phyloP scores from a whole-genome alignment of 2,888 invertebrate genomes.

The Dicyrtoma fusca region DNA sequence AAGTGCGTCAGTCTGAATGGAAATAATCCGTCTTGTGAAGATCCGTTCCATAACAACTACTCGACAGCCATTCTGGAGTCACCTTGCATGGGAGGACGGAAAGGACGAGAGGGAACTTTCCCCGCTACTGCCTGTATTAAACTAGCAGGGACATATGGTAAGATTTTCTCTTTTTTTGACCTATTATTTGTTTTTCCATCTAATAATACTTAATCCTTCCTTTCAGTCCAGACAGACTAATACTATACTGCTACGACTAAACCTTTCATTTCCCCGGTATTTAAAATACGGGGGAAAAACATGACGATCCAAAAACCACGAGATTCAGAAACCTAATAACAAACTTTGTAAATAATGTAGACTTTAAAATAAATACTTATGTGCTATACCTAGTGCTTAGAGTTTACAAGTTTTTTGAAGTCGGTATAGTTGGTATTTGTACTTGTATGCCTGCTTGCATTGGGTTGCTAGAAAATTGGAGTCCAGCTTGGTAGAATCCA shows the following conservation, averaged over 20 bases:
- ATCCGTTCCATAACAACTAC: conserved; percentile 92
- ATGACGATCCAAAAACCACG: no score
- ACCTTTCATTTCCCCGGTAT: no score
- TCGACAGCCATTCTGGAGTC: conserved; percentile 80
- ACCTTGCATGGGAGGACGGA: conserved; percentile 92
- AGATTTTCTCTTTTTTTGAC: conserved; percentile 55
- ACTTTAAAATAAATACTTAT: background rate
- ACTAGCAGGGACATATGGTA: conserved; percentile 88
- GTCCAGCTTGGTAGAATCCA: no score
- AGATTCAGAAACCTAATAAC: no score
- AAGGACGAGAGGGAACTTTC: conserved; percentile 88
- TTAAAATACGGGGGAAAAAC: no score
- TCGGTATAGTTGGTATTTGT: no score
- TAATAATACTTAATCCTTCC: no score
- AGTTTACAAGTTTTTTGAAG: no score
- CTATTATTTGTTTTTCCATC: background rate
- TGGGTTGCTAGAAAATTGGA: no score
- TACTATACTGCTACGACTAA: no score
- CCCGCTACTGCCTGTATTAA: conserved; percentile 98
- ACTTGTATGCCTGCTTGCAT: no score
- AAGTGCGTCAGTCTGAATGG: conserved; percentile 77
- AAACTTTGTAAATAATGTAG: background rate
- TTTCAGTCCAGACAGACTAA: no score
- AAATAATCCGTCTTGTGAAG: conserved; percentile 69
- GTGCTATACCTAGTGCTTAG: background rate